Evolutionary conservation across 2,888 invertebrate species (phyloP).

Genomic region (Cetonia aurata): DNA sequence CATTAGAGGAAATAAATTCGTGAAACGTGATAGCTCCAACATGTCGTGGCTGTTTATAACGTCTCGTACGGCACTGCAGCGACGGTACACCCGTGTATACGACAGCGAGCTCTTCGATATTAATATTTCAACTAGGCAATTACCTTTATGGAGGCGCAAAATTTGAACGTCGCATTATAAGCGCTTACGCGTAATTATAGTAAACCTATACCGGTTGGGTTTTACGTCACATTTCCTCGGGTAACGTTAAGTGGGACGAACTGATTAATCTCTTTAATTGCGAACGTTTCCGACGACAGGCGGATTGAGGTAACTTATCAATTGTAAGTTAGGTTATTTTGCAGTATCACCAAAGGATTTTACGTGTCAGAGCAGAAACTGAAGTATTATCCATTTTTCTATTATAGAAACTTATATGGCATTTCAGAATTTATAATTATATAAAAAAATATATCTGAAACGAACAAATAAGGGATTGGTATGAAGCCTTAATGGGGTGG

Average conservation of each 20-base stretch:
- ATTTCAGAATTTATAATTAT: too few species aligned
- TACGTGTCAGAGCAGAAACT: too few species aligned
- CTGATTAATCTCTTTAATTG: not conserved
- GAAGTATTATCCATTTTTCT: too few species aligned
- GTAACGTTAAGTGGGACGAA: not conserved
- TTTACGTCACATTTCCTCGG: not conserved
- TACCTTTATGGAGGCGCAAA: conserved; percentile 35
- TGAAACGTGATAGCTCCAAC: conserved; percentile 14
- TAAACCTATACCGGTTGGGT: conserved; percentile 3
- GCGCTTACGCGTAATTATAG: conserved; percentile 9
- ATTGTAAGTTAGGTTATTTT: not conserved
- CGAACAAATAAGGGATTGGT: too few species aligned
- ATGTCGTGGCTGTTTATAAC: conserved; percentile 23
- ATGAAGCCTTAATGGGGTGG: too few species aligned
- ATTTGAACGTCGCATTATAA: conserved; percentile 30
- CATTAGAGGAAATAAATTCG: conserved; percentile 18
- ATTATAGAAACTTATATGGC: too few species aligned
- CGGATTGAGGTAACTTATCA: not conserved
- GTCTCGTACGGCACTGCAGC: not conserved
- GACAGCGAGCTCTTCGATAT: conserved; percentile 30
- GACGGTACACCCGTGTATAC: conserved; percentile 9
- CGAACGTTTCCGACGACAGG: not conserved
- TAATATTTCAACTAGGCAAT: conserved; percentile 37
- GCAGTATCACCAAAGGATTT: too few species aligned
- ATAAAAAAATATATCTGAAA: too few species aligned